Evolutionary conservation across 2,797 vertebrate species (phyloP), one percentile per base, ranked within the genome.

Genomic region (Chromobotia macracanthus): DNA sequence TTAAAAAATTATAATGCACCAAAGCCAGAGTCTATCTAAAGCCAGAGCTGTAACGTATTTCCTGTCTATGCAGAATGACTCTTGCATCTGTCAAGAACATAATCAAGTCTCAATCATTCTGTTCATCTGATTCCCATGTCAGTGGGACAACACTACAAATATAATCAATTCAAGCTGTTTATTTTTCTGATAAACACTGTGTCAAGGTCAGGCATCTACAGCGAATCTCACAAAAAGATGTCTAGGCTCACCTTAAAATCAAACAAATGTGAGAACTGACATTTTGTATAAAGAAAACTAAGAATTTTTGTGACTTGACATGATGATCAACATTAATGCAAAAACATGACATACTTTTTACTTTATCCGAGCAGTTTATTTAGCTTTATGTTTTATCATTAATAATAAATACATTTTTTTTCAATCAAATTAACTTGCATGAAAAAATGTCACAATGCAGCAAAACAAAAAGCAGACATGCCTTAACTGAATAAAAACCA

Each of bases 61-160:
- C 15, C 46, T 38, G n/a, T 75, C 72, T 25, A 65, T 75, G 73
- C 60, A 75, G 19, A 72, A 41, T 18, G 16, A 46, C 3, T 15
- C 6, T 74, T 61, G 41, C 41, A 31, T 19, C 56, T 9, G 15
- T 58, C 16, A 16, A 19, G 41, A 63, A 63, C 56, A 31, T 48
- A 48, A 5, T 50, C 44, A 10, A n/a, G 56, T 65, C 61, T 75
- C 48, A 18, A 9, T 12, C 61, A 7, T 65, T 53, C 63, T 44
- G 50, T 56, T 76, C 5, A n/a, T 56, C 11, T 44, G 63, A 13
- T 31, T 11, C 19, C 31, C 12, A 13, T n/a, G 15, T 50, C 16
- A 10, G 3, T 12, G 55, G 1, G 55, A 44, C 9, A 51, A 44
- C 63, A 66, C 74, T 66, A 75, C 21, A 76, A 7, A 16, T 9